phyloP scores from a whole-genome alignment of 92 coral and sea anemone species.

The Zoanthus gigantus region DNA sequence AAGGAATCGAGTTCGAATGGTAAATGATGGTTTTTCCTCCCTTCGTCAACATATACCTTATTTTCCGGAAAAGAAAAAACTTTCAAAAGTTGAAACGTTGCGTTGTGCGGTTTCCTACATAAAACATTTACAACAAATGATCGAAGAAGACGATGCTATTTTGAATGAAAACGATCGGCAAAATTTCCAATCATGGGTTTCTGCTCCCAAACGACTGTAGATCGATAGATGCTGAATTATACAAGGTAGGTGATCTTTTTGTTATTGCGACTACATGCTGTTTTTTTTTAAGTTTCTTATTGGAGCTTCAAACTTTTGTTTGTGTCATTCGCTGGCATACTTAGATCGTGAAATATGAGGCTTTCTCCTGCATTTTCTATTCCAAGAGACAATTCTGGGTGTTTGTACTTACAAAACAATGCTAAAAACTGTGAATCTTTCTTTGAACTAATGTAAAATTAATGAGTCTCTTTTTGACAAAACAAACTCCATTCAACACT shows the following conservation, averaged over 20 bases:
- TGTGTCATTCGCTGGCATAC: neutral
- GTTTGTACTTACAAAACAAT: slow-evolving; percentile 3
- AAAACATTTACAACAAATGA: slow-evolving; percentile 89
- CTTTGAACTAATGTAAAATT: slow-evolving; percentile 24
- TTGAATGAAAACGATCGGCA: slow-evolving; percentile 56
- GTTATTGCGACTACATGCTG: neutral
- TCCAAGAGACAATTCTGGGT: slow-evolving; percentile 24
- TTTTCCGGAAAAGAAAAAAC: slow-evolving; percentile 93
- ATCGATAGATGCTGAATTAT: neutral
- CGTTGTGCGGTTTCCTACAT: slow-evolving; percentile 97
- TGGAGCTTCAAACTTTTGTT: too few relatives aligned
- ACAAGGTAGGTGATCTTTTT: neutral
- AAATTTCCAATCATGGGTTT: slow-evolving; percentile 33
- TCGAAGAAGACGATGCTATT: slow-evolving; percentile 89
- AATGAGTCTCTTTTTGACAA: neutral
- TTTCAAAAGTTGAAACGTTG: slow-evolving; percentile 97
- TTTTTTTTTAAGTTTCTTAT: neutral
- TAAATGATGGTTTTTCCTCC: slow-evolving; percentile 95
- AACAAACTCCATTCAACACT: slow-evolving; percentile 34
- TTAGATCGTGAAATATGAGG: neutral
- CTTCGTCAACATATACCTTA: slow-evolving; percentile 97
- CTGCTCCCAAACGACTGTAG: slow-evolving; percentile 19
- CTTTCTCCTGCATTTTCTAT: slow-evolving; percentile 2
- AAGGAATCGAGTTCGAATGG: slow-evolving; percentile 94
- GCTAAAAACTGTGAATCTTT: slow-evolving; percentile 2